phyloP scores from a whole-genome alignment of 2,888 invertebrate species.

The Leptogaster cylindrica region DNA sequence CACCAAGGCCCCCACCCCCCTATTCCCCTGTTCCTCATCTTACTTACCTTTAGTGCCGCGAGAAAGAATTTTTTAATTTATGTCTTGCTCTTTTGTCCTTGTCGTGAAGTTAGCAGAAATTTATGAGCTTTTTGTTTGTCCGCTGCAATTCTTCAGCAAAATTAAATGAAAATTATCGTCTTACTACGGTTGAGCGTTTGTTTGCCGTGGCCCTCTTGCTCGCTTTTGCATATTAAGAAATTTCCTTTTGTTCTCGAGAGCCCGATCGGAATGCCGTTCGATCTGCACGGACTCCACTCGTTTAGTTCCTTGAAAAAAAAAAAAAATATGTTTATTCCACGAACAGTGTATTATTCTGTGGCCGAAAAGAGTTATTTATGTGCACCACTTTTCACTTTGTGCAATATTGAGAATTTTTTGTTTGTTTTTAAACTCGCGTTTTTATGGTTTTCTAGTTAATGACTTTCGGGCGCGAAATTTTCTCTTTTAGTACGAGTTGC shows the following conservation, averaged over 20 bases:
- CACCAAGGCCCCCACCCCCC: not conserved
- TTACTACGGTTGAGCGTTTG: slow-evolving; percentile 21
- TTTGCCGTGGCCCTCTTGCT: slow-evolving; percentile 11
- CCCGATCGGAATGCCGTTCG: not conserved
- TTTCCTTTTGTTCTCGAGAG: too few relatives aligned
- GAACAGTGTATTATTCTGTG: too few relatives aligned
- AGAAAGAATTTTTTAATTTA: slow-evolving; percentile 40
- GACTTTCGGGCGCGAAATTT: too few relatives aligned
- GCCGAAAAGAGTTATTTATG: too few relatives aligned
- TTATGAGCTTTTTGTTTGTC: slow-evolving; percentile 54
- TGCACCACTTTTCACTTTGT: too few relatives aligned
- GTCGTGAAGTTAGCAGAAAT: slow-evolving; percentile 50
- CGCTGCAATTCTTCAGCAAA: slow-evolving; percentile 51
- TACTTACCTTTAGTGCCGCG: slow-evolving; percentile 8
- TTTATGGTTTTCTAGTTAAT: too few relatives aligned
- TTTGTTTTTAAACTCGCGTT: too few relatives aligned
- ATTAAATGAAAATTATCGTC: slow-evolving; percentile 42
- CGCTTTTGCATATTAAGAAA: too few relatives aligned
- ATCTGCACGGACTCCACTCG: not conserved
- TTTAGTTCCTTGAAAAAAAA: not conserved
- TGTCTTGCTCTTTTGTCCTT: slow-evolving; percentile 48
- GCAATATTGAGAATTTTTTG: too few relatives aligned
- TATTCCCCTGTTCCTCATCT: not conserved
- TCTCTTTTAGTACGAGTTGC: too few relatives aligned
- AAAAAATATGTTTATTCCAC: too few relatives aligned